phyloP scores from a whole-genome alignment of 1,140 invertebrate species.

The Drosophila hydei region DNA sequence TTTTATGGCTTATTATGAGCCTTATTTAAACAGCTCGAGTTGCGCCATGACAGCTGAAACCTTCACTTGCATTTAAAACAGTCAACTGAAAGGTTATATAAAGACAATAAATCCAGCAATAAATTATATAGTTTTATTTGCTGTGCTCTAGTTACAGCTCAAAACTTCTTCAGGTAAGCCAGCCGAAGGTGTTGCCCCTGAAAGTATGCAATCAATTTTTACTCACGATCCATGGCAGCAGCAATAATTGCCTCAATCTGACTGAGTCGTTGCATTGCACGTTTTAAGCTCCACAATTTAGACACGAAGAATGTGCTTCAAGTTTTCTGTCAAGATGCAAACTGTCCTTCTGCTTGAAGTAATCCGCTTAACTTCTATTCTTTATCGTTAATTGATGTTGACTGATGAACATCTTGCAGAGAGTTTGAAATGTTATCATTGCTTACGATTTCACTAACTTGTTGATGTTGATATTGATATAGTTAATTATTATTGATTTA shows the following conservation, averaged over 20 bases:
- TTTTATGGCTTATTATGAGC: too few relatives aligned
- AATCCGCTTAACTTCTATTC: conserved; percentile 10
- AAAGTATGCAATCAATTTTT: neutral
- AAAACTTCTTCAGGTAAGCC: too few relatives aligned
- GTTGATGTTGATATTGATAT: neutral
- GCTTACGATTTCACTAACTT: neutral
- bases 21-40: too few relatives aligned
- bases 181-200: neutral
- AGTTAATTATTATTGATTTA: neutral
- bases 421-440: neutral
- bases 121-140: too few relatives aligned
- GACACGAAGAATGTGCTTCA: neutral
- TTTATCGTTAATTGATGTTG: neutral
- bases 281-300: neutral
- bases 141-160: too few relatives aligned
- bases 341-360: neutral
- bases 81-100: too few relatives aligned
- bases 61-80: too few relatives aligned
- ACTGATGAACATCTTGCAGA: neutral
- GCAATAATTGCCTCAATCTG: too few relatives aligned
- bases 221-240: too few relatives aligned
- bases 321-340: neutral
- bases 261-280: too few relatives aligned
- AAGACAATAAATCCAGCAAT: too few relatives aligned
- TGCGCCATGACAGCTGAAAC: too few relatives aligned